phyloP scores from a whole-genome alignment of 53 echinoderm and acorn worm genomes.

The Hippasteria phrygiana region DNA sequence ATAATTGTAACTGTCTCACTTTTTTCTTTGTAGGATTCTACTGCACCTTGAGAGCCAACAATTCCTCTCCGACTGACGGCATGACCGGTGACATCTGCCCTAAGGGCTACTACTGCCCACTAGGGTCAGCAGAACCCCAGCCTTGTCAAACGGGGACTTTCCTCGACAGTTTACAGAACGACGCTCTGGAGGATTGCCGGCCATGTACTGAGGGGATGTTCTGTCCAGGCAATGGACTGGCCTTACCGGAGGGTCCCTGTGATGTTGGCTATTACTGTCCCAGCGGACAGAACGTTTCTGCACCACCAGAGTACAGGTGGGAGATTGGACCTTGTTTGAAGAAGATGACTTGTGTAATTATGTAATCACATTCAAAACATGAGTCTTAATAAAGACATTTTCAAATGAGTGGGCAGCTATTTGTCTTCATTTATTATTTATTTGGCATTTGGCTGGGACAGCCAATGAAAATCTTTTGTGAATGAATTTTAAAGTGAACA shows the following conservation, averaged over 20 bases:
- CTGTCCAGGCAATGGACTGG: constrained; percentile 89
- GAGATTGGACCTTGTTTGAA: background rate
- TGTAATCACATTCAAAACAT: background rate
- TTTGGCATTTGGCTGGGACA: no score
- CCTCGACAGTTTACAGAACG: constrained; percentile 83
- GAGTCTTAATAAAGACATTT: no score
- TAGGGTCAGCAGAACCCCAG: constrained; percentile 72
- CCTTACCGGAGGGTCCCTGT: constrained; percentile 75
- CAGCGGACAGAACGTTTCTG: constrained; percentile 90
- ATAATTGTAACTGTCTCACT: background rate
- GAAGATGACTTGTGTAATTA: no score
- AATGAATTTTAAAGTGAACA: no score
- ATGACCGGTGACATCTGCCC: constrained; percentile 89
- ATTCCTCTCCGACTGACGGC: constrained; percentile 79
- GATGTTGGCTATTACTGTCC: constrained; percentile 96
- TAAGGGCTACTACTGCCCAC: constrained; percentile 92
- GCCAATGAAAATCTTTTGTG: no score
- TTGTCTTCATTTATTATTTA: no score
- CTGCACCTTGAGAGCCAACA: constrained; percentile 78
- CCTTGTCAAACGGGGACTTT: constrained; percentile 88
- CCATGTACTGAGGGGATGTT: constrained; percentile 85
- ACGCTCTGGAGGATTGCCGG: constrained; percentile 76
- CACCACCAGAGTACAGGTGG: constrained; percentile 89
- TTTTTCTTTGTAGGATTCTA: constrained; percentile 76
- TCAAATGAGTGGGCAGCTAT: no score